Conservation (phyloP, 1,140 invertebrate genomes). For the Pinna nobilis region DNA sequence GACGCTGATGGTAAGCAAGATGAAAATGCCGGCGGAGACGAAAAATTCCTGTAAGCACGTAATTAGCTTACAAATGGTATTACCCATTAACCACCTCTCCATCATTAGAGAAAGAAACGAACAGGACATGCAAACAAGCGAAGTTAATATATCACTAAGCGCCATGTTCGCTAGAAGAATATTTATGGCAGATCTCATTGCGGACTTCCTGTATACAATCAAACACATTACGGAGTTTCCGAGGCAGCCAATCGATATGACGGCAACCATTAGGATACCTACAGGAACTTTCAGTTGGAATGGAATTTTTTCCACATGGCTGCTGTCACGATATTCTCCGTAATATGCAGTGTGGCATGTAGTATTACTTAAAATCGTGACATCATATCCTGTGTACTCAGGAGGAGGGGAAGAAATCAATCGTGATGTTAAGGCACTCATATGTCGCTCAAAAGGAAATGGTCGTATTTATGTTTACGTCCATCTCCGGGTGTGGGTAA, state of each 20-base stretch:
- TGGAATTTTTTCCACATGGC: conserved; percentile 1
- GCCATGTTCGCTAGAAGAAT: conserved; percentile 55
- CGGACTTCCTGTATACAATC: conserved; percentile 53
- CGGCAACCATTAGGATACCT: conserved; percentile 74
- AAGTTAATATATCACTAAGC: conserved; percentile 45
- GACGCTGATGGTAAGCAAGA: conserved; percentile 50
- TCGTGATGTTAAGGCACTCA: too few species aligned
- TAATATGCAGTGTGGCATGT: too few species aligned
- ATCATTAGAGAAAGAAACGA: conserved; percentile 35
- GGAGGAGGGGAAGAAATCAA: too few species aligned
- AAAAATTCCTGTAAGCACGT: conserved; percentile 40
- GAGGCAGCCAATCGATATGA: conserved; percentile 35
- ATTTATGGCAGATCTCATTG: conserved; percentile 61
- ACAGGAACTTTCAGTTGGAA: conserved; percentile 82
- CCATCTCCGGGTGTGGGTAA: too few species aligned
- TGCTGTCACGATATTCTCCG: too few species aligned
- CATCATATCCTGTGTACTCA: too few species aligned
- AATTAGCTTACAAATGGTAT: conserved; percentile 27
- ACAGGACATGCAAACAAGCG: conserved; percentile 46
- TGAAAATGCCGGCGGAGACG: conserved; percentile 30
- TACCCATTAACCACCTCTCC: conserved; percentile 25
- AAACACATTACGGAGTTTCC: conserved; percentile 56
- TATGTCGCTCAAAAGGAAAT: too few species aligned
- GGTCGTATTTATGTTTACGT: too few species aligned
- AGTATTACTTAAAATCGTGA: too few species aligned